Conservation (phyloP, 2,113 vertebrate genomes). For the Ochotona curzoniae region DNA sequence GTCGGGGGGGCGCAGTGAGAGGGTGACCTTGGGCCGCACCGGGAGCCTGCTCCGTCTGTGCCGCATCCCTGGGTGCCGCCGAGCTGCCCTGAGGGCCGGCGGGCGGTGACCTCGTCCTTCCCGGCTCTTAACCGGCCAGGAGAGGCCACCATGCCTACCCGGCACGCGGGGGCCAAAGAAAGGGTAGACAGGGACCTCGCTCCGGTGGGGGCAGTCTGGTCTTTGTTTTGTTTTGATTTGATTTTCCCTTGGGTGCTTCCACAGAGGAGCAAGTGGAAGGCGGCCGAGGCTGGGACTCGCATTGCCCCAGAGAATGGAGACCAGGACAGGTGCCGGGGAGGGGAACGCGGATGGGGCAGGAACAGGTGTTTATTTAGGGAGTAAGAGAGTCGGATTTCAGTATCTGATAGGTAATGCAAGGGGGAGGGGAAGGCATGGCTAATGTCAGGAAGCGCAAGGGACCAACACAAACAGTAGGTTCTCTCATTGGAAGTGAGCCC, state of each 20-base stretch:
- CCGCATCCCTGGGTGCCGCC: slow-evolving; percentile 31
- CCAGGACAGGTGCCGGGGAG: slow-evolving; percentile 13
- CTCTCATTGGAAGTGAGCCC: not conserved
- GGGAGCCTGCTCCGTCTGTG: slow-evolving; percentile 5
- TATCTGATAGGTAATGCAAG: not conserved
- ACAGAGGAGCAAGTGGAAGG: slow-evolving; percentile 31
- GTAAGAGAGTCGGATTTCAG: not conserved
- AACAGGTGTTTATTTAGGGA: not conserved
- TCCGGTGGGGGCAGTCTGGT: not conserved
- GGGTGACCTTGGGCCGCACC: slow-evolving; percentile 80
- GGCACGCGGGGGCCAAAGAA: not conserved
- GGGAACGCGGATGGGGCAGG: not conserved
- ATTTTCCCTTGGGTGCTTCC: not conserved
- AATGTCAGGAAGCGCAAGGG: not conserved
- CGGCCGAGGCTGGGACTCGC: not conserved
- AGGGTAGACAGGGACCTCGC: not conserved
- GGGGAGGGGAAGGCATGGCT: not conserved
- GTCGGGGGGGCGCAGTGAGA: slow-evolving; percentile 24
- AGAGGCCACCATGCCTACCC: not conserved
- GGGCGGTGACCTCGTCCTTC: slow-evolving; percentile 41
- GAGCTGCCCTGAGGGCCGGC: not conserved
- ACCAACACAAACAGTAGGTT: not conserved
- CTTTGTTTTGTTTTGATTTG: slow-evolving; percentile 48
- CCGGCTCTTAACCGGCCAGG: not conserved
- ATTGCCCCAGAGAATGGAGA: not conserved